phyloP scores from a whole-genome alignment of 2,797 vertebrate genomes.

The Limnodromus scolopaceus region DNA sequence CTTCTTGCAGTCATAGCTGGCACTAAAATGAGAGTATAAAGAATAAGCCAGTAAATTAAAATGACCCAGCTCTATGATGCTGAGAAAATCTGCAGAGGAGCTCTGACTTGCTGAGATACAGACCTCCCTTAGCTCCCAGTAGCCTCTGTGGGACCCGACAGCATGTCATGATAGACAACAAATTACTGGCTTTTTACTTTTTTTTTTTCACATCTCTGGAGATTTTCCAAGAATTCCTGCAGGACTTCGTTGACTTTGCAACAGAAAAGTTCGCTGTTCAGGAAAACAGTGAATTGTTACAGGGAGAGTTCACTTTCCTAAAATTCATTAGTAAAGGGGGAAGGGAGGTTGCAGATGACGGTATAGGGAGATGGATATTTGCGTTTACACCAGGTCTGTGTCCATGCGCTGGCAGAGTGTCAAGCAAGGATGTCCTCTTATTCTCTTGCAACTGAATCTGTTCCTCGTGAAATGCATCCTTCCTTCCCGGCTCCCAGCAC shows the following conservation, averaged over 20 bases:
- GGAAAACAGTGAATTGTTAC: background rate
- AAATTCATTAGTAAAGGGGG: background rate
- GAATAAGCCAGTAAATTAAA: slow-evolving; percentile 4
- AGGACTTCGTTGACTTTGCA: slow-evolving; percentile 30
- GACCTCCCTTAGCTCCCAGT: background rate
- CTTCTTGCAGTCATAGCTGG: background rate
- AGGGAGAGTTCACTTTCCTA: background rate
- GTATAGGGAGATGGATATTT: background rate
- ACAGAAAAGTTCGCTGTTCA: slow-evolving; percentile 5
- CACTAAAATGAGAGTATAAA: background rate
- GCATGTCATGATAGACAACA: background rate
- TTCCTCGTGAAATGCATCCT: background rate
- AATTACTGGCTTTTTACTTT: background rate
- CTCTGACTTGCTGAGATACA: background rate
- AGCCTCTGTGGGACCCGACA: background rate
- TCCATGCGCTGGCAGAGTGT: background rate
- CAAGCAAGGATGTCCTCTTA: background rate
- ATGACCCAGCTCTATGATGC: background rate
- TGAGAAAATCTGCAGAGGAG: background rate
- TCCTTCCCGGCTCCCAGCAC: background rate
- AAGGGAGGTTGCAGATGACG: background rate
- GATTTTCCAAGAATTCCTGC: slow-evolving; percentile 13
- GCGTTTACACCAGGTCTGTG: background rate
- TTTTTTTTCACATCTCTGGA: background rate
- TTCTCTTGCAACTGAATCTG: background rate